These are phyloP conservation scores for Sakesphorus luctuosus DNA, from an alignment of 2,113 vertebrate species.

Conservation along the genomic window DNA sequence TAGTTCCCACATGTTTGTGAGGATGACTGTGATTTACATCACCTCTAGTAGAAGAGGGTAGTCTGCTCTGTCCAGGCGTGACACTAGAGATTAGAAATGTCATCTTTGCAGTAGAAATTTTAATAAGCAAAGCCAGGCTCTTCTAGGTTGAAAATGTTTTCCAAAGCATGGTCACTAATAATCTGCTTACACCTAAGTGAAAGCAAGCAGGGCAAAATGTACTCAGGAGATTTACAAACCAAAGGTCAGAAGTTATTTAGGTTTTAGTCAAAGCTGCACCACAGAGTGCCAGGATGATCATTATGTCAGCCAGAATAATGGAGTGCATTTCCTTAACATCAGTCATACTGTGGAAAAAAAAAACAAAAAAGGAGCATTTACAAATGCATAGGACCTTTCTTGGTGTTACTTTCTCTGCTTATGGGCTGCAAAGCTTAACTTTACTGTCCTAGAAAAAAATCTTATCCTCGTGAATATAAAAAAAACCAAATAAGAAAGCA, in stretches of 20 bases:
- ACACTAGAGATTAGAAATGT: conserved; percentile 28
- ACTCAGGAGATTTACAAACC: conserved; percentile 3
- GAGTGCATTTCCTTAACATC: not conserved
- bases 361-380: not conserved
- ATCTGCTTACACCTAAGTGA: not conserved
- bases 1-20: conserved; percentile 52
- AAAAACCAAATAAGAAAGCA: not conserved
- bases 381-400: not conserved
- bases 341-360: not conserved
- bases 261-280: not conserved
- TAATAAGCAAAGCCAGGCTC: conserved; percentile 29
- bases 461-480: not conserved
- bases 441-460: not conserved
- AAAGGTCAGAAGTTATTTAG: not conserved
- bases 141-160: not conserved
- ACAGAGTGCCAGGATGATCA: not conserved
- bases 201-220: not conserved
- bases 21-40: conserved; percentile 42
- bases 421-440: not conserved
- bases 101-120: conserved; percentile 1
- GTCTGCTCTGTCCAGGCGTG: not conserved
- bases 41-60: conserved; percentile 7
- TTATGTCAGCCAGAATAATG: not conserved
- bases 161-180: not conserved
- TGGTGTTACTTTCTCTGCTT: not conserved